A percentile compares a stretch with the other conserved stretches of the same genome.
phyloP scores from a whole-genome alignment of 2,797 vertebrate species.

The Leuciscus waleckii region DNA sequence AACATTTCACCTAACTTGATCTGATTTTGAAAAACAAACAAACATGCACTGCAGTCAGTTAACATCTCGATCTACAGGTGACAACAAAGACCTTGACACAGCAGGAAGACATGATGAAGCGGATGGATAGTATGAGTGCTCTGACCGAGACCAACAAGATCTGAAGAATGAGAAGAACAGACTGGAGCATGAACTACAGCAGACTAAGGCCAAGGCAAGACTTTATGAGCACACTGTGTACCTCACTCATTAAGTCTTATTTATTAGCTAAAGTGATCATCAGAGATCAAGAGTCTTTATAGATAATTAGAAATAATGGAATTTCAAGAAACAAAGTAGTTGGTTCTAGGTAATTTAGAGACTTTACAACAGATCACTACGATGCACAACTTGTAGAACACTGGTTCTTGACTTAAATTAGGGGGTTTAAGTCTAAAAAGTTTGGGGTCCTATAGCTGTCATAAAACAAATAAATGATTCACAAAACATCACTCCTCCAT shows the following conservation, averaged over 20 bases:
- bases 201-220: slow-evolving; percentile 87
- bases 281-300: neutral
- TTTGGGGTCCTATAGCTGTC: too few relatives aligned
- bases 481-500: neutral
- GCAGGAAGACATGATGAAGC: slow-evolving; percentile 97
- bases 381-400: neutral
- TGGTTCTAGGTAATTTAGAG: neutral
- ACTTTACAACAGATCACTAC: neutral
- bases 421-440: too few relatives aligned
- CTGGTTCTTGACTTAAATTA: neutral
- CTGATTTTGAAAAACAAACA: neutral
- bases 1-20: neutral
- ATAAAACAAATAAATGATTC: neutral
- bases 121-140: slow-evolving; percentile 93
- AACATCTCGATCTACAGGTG: slow-evolving; percentile 74
- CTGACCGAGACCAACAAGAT: slow-evolving; percentile 94
- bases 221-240: neutral
- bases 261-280: neutral
- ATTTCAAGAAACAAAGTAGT: neutral
- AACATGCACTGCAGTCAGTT: neutral
- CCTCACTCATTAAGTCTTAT: neutral
- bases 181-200: slow-evolving; percentile 88
- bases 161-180: slow-evolving; percentile 92
- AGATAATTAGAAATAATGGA: neutral
- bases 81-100: slow-evolving; percentile 92